These are phyloP conservation scores for Diorhabda elongata DNA, from an alignment of 1,140 invertebrate genomes.

Conservation along the genomic window DNA sequence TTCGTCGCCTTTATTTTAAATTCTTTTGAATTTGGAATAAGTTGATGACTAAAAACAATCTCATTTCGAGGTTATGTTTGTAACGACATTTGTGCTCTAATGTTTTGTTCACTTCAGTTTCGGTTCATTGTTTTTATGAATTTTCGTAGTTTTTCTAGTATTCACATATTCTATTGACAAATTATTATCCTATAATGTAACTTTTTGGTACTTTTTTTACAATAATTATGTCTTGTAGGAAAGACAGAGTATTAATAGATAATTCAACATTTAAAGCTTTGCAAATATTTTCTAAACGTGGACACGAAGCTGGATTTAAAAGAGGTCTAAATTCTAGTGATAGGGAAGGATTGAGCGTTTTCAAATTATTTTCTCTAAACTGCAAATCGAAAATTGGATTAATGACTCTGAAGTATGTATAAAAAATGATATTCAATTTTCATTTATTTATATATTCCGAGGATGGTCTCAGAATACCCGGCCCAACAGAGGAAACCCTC, in stretches of 20 bases:
- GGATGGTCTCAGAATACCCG: too few species aligned
- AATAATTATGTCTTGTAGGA: constrained; percentile 46
- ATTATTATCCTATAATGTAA: background rate
- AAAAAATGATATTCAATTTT: background rate
- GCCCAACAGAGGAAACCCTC: too few species aligned
- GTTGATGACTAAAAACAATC: background rate
- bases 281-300: constrained; percentile 67
- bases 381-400: constrained; percentile 63
- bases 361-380: constrained; percentile 61
- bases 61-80: background rate
- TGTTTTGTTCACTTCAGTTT: too few species aligned
- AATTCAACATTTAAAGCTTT: constrained; percentile 66
- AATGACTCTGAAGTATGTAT: constrained; percentile 51
- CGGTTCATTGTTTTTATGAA: too few species aligned
- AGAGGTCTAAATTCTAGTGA: constrained; percentile 53
- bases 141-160: too few species aligned
- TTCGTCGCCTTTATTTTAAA: too few species aligned
- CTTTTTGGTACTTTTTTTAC: background rate
- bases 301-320: constrained; percentile 76
- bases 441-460: too few species aligned
- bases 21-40: too few species aligned
- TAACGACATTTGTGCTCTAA: too few species aligned
- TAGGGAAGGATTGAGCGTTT: constrained; percentile 70
- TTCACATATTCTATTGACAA: background rate
- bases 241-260: constrained; percentile 68